These are phyloP conservation scores for Trachemys scripta DNA, from an alignment of 2,113 vertebrate species.

Conservation along the genomic window DNA sequence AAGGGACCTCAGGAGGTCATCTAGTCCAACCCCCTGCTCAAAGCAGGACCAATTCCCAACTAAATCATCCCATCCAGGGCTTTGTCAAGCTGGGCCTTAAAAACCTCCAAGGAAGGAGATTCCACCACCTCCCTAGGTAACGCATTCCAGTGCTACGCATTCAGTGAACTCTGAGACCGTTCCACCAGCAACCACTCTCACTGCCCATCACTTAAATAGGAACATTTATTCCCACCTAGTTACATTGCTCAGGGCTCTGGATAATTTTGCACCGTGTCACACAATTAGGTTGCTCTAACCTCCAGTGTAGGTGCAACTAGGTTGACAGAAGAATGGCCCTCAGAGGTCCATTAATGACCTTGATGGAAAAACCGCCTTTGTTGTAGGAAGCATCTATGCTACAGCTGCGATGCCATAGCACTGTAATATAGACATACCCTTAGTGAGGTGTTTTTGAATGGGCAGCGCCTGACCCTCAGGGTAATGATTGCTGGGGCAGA, in stretches of 20 bases:
- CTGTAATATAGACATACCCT: background rate
- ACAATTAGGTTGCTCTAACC: background rate
- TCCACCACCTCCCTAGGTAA: too few relatives aligned
- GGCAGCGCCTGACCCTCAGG: background rate
- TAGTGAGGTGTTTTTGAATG: background rate
- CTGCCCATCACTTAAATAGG: background rate
- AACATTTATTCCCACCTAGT: background rate
- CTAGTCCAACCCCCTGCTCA: too few relatives aligned
- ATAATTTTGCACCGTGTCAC: background rate
- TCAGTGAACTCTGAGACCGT: background rate
- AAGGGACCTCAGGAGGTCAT: too few relatives aligned
- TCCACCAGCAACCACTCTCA: background rate
- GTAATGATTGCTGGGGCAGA: background rate
- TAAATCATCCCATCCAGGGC: too few relatives aligned
- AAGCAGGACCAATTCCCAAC: too few relatives aligned
- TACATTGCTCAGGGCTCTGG: background rate
- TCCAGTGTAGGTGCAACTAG: background rate
- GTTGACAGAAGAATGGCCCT: background rate
- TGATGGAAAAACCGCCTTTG: background rate
- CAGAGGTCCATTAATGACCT: background rate
- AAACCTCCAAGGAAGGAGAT: too few relatives aligned
- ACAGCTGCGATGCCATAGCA: background rate
- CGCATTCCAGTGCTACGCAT: too few relatives aligned
- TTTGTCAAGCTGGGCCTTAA: too few relatives aligned
- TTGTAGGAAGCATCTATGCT: background rate